Evolutionary conservation across 1,140 invertebrate genomes (phyloP).

Genomic region (Agrypnia vestita): DNA sequence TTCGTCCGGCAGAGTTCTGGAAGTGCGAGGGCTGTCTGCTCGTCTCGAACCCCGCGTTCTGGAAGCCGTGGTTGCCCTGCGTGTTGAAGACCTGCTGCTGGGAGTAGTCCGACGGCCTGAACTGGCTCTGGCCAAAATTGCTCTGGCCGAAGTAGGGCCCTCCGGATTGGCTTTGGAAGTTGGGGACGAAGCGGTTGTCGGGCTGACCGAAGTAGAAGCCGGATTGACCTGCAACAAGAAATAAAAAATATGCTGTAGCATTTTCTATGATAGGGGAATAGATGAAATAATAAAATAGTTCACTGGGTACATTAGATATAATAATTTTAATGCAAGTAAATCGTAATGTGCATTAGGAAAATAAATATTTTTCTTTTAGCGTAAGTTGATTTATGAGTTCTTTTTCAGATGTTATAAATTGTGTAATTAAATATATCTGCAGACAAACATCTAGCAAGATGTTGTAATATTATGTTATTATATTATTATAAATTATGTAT

Average conservation of each 20-base stretch:
- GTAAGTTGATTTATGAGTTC: too few species aligned
- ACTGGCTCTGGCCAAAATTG: conserved; percentile 50
- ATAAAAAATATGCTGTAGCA: conserved; percentile 29
- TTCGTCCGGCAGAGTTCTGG: conserved; percentile 69
- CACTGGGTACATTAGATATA: too few species aligned
- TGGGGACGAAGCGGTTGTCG: conserved; percentile 52
- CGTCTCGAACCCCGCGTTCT: conserved; percentile 29
- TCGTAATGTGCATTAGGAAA: too few species aligned
- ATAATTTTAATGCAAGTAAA: too few species aligned
- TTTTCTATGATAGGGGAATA: too few species aligned
- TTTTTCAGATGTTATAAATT: too few species aligned
- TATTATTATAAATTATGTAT: too few species aligned
- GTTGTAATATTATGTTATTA: too few species aligned
- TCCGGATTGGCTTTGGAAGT: conserved; percentile 43
- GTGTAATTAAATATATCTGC: too few species aligned
- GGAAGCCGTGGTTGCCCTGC: conserved; percentile 45
- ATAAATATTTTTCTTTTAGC: too few species aligned
- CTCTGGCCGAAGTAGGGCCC: conserved; percentile 52
- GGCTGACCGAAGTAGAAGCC: conserved; percentile 56
- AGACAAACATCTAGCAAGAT: too few species aligned
- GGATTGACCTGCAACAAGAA: conserved; percentile 55
- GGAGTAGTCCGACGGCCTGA: conserved; percentile 36
- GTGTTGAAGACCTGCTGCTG: conserved; percentile 51
- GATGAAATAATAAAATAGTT: too few species aligned
- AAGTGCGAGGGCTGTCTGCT: conserved; percentile 68